phyloP scores from a whole-genome alignment of 2,888 invertebrate species.

The Drosophila pseudotalamancana region DNA sequence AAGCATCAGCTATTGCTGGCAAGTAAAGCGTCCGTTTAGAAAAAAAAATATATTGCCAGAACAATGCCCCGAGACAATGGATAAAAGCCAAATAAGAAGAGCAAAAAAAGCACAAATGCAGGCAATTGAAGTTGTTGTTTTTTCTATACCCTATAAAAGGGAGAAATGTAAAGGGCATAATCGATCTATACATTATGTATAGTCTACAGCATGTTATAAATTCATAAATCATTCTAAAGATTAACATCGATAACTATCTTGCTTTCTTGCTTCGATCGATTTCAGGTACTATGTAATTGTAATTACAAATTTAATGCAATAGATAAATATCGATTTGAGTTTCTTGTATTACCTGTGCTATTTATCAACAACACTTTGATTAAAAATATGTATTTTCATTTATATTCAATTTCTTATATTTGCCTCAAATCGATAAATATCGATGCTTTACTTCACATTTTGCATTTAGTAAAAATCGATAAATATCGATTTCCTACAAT shows the following conservation, averaged over 20 bases:
- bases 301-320: not conserved
- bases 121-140: conserved; percentile 1
- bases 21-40: conserved; percentile 29
- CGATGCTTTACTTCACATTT: not conserved
- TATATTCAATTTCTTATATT: not conserved
- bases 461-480: not conserved
- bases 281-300: no score
- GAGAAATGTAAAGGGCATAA: not conserved
- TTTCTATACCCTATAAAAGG: not conserved
- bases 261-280: no score
- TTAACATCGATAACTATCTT: no score
- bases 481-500: not conserved
- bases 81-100: conserved; percentile 27
- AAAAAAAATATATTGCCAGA: conserved; percentile 28
- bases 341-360: no score
- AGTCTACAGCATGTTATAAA: no score
- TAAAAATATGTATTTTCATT: no score
- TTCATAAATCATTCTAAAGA: no score
- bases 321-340: not conserved
- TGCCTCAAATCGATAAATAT: not conserved
- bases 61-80: conserved; percentile 27
- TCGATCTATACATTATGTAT: no score
- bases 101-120: conserved; percentile 1
- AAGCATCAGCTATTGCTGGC: conserved; percentile 22
- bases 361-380: no score